Conservation (phyloP, 1,140 invertebrate species). For the Polypedilum pembai region DNA sequence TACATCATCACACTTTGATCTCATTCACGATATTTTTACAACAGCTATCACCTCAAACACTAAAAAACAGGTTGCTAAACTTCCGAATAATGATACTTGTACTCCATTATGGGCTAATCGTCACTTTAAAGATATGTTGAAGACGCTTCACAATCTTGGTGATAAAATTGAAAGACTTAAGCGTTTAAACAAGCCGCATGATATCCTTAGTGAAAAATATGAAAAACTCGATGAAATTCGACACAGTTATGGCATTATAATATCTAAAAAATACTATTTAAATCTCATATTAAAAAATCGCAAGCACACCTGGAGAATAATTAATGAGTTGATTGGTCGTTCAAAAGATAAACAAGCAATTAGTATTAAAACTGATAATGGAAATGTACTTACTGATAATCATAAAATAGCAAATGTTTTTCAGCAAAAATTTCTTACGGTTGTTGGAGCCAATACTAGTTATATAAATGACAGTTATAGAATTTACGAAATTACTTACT, state of each 20-base stretch:
- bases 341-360: background rate
- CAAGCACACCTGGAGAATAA: background rate
- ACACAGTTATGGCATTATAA: background rate
- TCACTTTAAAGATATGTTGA: background rate
- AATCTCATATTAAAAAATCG: background rate
- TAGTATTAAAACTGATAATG: background rate
- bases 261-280: background rate
- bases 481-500: background rate
- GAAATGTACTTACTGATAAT: background rate
- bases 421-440: background rate
- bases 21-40: no score
- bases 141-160: background rate
- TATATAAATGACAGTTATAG: background rate
- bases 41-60: no score
- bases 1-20: no score
- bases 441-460: background rate
- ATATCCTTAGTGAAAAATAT: background rate
- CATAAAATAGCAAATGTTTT: background rate
- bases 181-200: background rate
- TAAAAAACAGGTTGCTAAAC: no score
- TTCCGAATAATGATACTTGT: no score
- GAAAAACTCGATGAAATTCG: background rate
- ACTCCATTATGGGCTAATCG: background rate
- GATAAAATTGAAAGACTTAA: background rate
- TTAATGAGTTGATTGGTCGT: background rate